Conservation (phyloP, 37 sponge, comb jelly and placozoan genomes). For the Petrosia ficiformis region DNA sequence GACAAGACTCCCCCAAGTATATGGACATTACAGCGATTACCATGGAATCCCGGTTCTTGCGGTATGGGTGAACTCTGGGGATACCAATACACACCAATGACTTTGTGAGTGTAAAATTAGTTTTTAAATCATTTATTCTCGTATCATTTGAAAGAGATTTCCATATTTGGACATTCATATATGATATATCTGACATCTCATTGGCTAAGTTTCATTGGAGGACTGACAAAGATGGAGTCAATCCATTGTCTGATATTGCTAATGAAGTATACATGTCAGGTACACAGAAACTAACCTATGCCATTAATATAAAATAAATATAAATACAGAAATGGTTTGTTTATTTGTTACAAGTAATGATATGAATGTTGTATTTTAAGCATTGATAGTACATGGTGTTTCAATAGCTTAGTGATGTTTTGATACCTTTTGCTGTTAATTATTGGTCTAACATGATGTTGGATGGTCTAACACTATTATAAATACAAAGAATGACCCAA, state of each 20-base stretch:
- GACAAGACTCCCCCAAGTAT: conserved; percentile 54
- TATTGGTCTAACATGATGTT: no score
- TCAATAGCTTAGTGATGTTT: no score
- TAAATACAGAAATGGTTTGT: no score
- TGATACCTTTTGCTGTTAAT: no score
- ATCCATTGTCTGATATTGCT: conserved; percentile 35
- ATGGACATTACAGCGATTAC: conserved; percentile 58
- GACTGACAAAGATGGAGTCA: conserved; percentile 47
- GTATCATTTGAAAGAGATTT: conserved; percentile 49
- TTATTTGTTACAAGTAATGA: no score
- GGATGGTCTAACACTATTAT: no score
- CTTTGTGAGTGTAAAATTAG: conserved; percentile 24
- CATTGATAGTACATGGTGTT: neutral
- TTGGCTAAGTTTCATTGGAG: conserved; percentile 47
- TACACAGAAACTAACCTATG: no score
- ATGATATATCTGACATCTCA: conserved; percentile 50
- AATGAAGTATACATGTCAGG: conserved; percentile 57
- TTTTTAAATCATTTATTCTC: neutral
- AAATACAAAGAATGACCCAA: no score
- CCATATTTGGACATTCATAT: conserved; percentile 63
- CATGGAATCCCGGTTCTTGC: conserved; percentile 68
- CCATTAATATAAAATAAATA: neutral
- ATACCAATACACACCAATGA: conserved; percentile 60
- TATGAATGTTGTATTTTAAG: no score
- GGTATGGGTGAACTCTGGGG: conserved; percentile 73